Evolutionary conservation across 2,113 vertebrate genomes (phyloP).

Genomic region (Dolichotis patagonum): DNA sequence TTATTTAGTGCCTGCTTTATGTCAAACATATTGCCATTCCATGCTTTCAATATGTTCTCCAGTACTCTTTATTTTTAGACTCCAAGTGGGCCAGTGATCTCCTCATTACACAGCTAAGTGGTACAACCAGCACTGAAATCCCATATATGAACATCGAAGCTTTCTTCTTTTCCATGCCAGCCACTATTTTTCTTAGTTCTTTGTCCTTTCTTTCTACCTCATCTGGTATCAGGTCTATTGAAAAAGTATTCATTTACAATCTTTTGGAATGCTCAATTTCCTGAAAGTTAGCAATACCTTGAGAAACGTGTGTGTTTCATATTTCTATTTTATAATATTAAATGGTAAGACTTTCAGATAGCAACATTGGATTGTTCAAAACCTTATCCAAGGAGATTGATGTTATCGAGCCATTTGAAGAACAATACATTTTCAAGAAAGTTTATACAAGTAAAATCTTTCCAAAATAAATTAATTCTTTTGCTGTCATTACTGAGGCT

Average conservation of each 20-base stretch:
- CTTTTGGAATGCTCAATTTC: conserved; percentile 22
- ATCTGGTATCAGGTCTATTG: not conserved
- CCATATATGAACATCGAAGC: not conserved
- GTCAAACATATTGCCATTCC: not conserved
- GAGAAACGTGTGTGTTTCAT: not conserved
- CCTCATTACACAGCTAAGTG: not conserved
- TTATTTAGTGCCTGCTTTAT: conserved; percentile 49
- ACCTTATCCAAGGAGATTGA: conserved; percentile 14
- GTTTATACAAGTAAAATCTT: conserved; percentile 50
- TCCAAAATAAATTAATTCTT: conserved; percentile 69
- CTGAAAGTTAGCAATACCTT: conserved; percentile 17
- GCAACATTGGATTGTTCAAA: conserved; percentile 14
- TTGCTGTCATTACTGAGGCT: conserved; percentile 23
- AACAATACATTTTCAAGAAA: conserved; percentile 42
- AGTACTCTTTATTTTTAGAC: not conserved
- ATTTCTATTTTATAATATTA: conserved; percentile 32
- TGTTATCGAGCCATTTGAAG: conserved; percentile 56
- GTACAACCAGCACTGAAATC: not conserved
- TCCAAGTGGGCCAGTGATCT: not conserved
- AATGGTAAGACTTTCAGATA: not conserved
- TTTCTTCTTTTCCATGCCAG: not conserved
- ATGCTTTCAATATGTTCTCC: not conserved
- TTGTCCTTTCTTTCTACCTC: not conserved
- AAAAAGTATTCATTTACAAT: not conserved
- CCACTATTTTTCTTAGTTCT: not conserved